Evolutionary conservation across 2,797 vertebrate genomes (phyloP).

Genomic region (Ara ararauna): DNA sequence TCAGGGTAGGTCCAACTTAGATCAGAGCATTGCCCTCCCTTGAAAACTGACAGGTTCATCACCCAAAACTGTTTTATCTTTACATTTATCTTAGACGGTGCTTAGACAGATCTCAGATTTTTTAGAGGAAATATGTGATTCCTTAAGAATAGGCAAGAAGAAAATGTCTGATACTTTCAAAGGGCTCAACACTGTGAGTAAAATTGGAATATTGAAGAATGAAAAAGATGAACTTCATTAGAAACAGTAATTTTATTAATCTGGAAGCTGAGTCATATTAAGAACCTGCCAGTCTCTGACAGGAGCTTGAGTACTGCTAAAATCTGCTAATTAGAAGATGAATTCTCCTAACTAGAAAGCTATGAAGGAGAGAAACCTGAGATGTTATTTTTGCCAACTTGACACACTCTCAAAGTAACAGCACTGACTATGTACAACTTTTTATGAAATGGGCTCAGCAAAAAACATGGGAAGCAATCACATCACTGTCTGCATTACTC

Average conservation of each 20-base stretch:
- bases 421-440: background rate
- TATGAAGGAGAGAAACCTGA: background rate
- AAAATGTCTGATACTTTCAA: background rate
- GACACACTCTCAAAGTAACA: background rate
- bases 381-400: background rate
- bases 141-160: background rate
- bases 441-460: background rate
- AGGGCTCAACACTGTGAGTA: background rate
- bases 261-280: constrained; percentile 11
- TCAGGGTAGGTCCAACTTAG: background rate
- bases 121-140: background rate
- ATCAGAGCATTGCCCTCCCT: background rate
- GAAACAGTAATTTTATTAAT: background rate
- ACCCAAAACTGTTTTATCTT: background rate
- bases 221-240: background rate
- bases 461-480: background rate
- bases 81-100: background rate
- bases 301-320: background rate
- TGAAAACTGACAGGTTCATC: background rate
- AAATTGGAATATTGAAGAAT: background rate
- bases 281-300: background rate
- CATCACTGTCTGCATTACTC: background rate
- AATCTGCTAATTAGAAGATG: background rate
- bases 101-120: background rate
- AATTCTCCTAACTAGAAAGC: background rate